phyloP scores from a whole-genome alignment of 2,888 invertebrate species.

The Phengaris alcon region DNA sequence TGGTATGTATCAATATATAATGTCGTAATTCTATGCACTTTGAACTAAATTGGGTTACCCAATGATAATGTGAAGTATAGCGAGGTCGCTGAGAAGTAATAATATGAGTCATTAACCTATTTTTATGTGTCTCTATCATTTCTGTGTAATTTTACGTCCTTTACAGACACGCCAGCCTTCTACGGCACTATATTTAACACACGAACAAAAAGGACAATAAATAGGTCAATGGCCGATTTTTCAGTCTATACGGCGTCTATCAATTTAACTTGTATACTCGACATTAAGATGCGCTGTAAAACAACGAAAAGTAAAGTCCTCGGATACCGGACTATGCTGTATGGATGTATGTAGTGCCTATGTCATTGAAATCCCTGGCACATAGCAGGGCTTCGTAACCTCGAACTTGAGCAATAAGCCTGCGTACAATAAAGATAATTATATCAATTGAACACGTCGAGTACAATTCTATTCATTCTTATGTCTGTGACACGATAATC shows the following conservation, averaged over 20 bases:
- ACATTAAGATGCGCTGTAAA: too few species aligned
- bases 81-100: background rate
- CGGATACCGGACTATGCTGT: background rate
- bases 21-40: too few species aligned
- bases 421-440: conserved; percentile 12
- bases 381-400: background rate
- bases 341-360: background rate
- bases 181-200: background rate
- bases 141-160: background rate
- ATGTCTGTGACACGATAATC: conserved; percentile 2
- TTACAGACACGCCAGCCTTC: background rate
- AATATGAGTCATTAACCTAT: background rate
- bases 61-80: too few species aligned
- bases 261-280: background rate
- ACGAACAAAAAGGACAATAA: background rate
- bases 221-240: background rate
- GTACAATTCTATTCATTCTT: background rate
- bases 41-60: too few species aligned
- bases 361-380: background rate
- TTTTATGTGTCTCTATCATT: conserved; percentile 2
- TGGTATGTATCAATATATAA: too few species aligned
- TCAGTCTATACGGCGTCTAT: background rate
- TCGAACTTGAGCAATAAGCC: background rate
- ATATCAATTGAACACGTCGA: conserved; percentile 23
- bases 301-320: too few species aligned